Base-by-base conservation (phyloP, 2,888 invertebrate genomes). In the Cantharis flavilabris region DNA sequence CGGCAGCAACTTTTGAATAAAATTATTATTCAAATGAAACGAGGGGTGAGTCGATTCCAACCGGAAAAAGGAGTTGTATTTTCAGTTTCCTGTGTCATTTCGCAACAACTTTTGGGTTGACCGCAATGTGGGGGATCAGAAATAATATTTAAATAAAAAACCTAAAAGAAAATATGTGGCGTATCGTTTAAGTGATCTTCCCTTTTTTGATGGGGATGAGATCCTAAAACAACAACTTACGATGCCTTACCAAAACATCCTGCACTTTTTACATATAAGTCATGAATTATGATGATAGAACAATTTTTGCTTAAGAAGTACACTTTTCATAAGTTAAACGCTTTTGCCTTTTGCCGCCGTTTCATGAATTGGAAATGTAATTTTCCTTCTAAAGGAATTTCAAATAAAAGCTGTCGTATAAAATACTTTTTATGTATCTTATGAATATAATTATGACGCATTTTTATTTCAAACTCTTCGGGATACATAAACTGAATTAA, bases 341-440 rank as follows among this genome's bases (percentile, higher is more conserved):
- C 77, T 81, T 81, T 79, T 76, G 73, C 76, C 82, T 80, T 81
- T 81, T 76, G 79, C 77, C 81, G 80, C 70, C 76, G 70, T 84
- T 86, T 87, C 86, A 87, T 87, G 87, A 87, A 87, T 87, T 87
- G 86, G 87, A 87, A 87, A 87, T 87, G 86, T 87, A 87, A 87
- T 87, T 87, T 87, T 86, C 86, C 82, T 80, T 80, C 82, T 80
- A 83, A 82, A 84, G 83, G 84, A 84, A 84, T 85, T 82, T 83
- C 82, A 81, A 83, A 84, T 85, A 85, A 85, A 85, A 83, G 84
- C 83, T 81, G 79, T 81, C 82, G 82, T 83, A 84, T 84, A 84
- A 84, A 84, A 83, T 83, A 83, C 83, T 84, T 85, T 84, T 84
- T 84, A 84, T 83, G 84, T 83, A 82, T 80, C 83, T 84, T 85